Base-by-base conservation (phyloP, 37 sponge, comb jelly and placozoan genomes). In the Halichondria panicea region DNA sequence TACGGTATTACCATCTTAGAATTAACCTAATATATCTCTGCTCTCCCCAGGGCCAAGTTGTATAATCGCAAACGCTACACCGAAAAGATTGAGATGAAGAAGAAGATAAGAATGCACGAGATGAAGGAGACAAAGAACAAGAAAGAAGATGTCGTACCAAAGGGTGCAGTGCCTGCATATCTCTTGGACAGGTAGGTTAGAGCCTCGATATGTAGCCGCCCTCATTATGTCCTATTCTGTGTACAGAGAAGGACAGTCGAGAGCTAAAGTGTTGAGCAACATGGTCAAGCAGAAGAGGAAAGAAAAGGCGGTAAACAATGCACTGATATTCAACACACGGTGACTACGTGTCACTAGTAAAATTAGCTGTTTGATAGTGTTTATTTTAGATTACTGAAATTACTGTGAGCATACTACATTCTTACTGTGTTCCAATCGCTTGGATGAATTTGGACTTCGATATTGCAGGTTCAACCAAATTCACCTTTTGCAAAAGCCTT, bases 271-370 rank as follows among this genome's bases (percentile, higher is more conserved):
- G 0, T 84, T 97, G 15, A 92, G 88, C 52, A 97, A 97, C 79
- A 97, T 93, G 94, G 76, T 99, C 31, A 99, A 99, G 46, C 99
- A 99, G 83, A 99, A 99, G 75, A 87, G 99, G 43, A 99, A 99
- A 43, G 99, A 99, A 81, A 99, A 99, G 71, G 99, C 99, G 76
- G 95, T 95, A 43, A 69, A 61, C n/a, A n/a, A n/a, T n/a, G n/a
- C n/a, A n/a, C n/a, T n/a, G n/a, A n/a, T n/a, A n/a, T n/a, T n/a
- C n/a, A n/a, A n/a, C n/a, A n/a, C n/a, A n/a, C n/a, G n/a, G n/a
- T n/a, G n/a, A n/a, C n/a, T n/a, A n/a, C n/a, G n/a, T n/a, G n/a
- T n/a, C n/a, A n/a, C n/a, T n/a, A n/a, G n/a, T n/a, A n/a, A n/a
- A n/a, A n/a, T n/a, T n/a, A n/a, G n/a, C n/a, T n/a, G n/a, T n/a